Evolutionary conservation across 1,140 invertebrate genomes (phyloP), one percentile per base, ranked within the genome.

Genomic region (Drosophila bipectinata): DNA sequence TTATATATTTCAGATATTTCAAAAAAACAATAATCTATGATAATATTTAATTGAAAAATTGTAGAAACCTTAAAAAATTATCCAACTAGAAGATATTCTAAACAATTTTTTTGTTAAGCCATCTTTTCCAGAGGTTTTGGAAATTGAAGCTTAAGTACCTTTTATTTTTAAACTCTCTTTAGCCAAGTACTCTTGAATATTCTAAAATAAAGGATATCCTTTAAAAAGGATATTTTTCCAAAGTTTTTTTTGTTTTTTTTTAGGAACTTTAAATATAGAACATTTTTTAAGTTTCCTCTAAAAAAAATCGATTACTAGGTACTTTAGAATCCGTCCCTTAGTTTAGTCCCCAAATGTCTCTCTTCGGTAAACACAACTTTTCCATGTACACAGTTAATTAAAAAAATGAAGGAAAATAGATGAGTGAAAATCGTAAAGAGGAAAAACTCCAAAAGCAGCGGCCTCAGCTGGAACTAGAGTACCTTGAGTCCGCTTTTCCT

Each of bases 341-440:
- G 12, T 47, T 18, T 18, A 18, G 18, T 18, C 18, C 1, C 2
- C 9, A 18, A 15, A 44, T 44, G 3, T 58, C 71, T 30, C 73
- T 68, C 51, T 61, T 56, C 45, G 55, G 77, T 58, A 75, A 78
- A 87, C 74, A 85, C 58, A 82, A 78, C 62, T 72, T 82, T 78
- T 48, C 61, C 79, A 76, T 82, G 79, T 82, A 84, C 62, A 82
- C 74, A 72, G 82, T 76, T 87, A 88, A 87, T 88, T 87, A 82
- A 87, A 87, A 28, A 41, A 88, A 87, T 82, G 78, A 79, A 87
- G 87, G 87, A 80, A 67, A 72, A 34, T 34, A 44, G 51, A 32
- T 1, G 39, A 41, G 41, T 66, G 61, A 69, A 77, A 77, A 59
- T 56, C 55, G 53, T 66, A 48, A 59, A 55, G 63, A 74, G 37